phyloP scores from a whole-genome alignment of 35 echinoderm and acorn worm species.

The Apostichopus japonicus region DNA sequence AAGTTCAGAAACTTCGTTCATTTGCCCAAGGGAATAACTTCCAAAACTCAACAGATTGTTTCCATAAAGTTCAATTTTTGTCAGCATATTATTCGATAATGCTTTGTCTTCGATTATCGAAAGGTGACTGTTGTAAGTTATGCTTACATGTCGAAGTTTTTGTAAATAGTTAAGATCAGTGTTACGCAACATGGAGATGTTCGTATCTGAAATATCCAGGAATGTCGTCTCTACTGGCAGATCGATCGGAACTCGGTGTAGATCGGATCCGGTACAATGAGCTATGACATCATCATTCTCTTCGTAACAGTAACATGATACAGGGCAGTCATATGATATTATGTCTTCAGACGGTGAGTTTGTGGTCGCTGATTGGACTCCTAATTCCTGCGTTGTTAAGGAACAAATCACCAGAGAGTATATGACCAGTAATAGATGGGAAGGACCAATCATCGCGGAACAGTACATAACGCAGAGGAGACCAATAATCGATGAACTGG shows the following conservation, averaged over 20 bases:
- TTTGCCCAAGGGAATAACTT: neutral
- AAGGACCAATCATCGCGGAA: neutral
- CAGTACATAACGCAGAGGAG: neutral
- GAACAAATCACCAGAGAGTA: neutral
- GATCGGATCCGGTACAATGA: neutral
- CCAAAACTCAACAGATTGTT: neutral
- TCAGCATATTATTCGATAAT: neutral
- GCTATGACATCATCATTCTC: neutral
- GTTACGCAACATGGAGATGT: neutral
- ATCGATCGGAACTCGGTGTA: neutral
- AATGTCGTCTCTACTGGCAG: neutral
- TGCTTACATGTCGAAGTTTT: neutral
- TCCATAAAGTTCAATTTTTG: neutral
- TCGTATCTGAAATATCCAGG: conserved; percentile 9
- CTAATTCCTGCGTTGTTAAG: neutral
- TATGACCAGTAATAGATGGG: neutral
- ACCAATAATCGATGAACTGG: neutral
- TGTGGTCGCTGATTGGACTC: neutral
- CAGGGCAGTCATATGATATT: neutral
- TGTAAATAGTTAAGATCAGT: neutral
- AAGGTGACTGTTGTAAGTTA: neutral
- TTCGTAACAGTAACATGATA: neutral
- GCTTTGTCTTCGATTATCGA: neutral
- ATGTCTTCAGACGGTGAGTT: neutral
- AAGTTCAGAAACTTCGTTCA: neutral